A percentile compares a stretch with the other conserved stretches of the same genome.
Evolutionary conservation across 2,888 invertebrate genomes (phyloP).

Genomic region (Drosophila mettleri): DNA sequence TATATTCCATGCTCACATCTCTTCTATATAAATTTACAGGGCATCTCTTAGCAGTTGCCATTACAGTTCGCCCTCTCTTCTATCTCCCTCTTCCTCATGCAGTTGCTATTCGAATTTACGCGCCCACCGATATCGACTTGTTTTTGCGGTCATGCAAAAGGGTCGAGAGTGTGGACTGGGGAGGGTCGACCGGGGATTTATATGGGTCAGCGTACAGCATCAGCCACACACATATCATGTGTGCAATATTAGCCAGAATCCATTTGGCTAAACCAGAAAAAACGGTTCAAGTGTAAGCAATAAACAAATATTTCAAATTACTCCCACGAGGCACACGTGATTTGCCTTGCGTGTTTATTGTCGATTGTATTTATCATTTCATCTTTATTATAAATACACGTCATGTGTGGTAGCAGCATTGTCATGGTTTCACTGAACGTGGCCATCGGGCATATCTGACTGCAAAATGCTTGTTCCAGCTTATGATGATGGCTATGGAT

Average conservation of each 20-base stretch:
- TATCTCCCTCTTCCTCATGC: no score
- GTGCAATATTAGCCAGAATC: slow-evolving; percentile 12
- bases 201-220: slow-evolving; percentile 3
- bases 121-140: slow-evolving; percentile 17
- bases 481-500: no score
- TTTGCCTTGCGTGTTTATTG: slow-evolving; percentile 11
- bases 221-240: slow-evolving; percentile 6
- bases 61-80: no score
- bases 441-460: not conserved
- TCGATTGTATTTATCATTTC: slow-evolving; percentile 25
- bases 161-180: not conserved
- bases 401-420: not conserved
- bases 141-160: slow-evolving; percentile 7
- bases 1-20: not conserved
- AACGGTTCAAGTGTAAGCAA: slow-evolving; percentile 7
- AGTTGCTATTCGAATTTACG: slow-evolving; percentile 7
- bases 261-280: slow-evolving; percentile 5
- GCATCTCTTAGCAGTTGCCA: not conserved
- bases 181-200: not conserved
- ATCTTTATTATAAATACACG: slow-evolving; percentile 18
- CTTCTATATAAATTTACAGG: not conserved
- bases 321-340: slow-evolving; percentile 39
- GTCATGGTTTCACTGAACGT: no score
- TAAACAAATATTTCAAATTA: slow-evolving; percentile 53
- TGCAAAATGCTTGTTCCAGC: not conserved